Evolutionary conservation across 92 coral and sea anemone species (phyloP).

Genomic region (Pocillopora grandis): DNA sequence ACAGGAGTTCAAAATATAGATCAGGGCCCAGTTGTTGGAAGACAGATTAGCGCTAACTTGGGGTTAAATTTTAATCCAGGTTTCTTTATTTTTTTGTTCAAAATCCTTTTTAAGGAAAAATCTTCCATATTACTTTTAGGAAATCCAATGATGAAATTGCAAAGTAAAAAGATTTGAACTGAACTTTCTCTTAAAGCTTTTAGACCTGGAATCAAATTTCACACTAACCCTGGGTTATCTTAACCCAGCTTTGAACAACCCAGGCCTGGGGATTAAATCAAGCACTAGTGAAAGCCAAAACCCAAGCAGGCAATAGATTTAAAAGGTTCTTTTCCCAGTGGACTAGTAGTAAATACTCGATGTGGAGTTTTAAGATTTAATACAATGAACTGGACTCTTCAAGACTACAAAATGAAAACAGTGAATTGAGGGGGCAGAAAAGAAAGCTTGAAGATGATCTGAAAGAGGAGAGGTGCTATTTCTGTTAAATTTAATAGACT

Average conservation of each 20-base stretch:
- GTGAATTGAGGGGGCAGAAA: conserved; percentile 8
- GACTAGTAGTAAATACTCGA: neutral
- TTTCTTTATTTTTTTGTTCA: too few species aligned
- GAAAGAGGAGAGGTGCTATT: neutral
- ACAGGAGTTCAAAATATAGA: neutral
- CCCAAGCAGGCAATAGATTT: conserved; percentile 19
- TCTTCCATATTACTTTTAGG: too few species aligned
- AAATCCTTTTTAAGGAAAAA: too few species aligned
- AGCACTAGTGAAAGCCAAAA: conserved; percentile 29
- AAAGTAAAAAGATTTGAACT: too few species aligned
- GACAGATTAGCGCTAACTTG: too few species aligned
- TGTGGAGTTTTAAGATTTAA: conserved; percentile 10
- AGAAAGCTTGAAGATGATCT: conserved; percentile 2
- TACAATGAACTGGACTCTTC: neutral
- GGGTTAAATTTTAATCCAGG: too few species aligned
- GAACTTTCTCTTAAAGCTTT: too few species aligned
- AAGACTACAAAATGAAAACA: neutral
- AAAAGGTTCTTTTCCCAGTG: neutral
- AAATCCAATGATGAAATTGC: too few species aligned
- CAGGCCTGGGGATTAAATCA: conserved; percentile 19
- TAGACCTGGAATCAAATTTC: too few species aligned
- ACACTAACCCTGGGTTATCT: too few species aligned
- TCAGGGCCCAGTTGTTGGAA: too few species aligned
- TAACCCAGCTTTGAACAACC: neutral
- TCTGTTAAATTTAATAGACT: conserved; percentile 6